These are phyloP conservation scores for Drosophila fuyamai DNA, from an alignment of 1,140 invertebrate genomes.

Conservation along the genomic window DNA sequence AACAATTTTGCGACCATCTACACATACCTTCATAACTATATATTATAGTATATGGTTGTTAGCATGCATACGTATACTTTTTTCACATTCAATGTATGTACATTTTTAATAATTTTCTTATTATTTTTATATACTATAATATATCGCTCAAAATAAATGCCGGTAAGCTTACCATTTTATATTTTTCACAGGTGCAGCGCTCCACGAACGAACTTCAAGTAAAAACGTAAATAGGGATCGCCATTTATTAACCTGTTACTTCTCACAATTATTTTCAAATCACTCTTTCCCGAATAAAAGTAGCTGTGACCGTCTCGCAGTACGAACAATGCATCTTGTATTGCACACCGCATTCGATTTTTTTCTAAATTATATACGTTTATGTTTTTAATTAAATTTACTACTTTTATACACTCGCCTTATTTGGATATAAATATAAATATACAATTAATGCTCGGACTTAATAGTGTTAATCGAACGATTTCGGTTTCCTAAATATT, in stretches of 20 bases:
- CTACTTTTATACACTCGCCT: too few relatives aligned
- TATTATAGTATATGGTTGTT: neutral
- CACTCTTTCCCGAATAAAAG: slow-evolving; percentile 6
- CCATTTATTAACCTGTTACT: slow-evolving; percentile 19
- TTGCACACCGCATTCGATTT: neutral
- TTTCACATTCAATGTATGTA: slow-evolving; percentile 7
- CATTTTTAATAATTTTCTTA: slow-evolving; percentile 18
- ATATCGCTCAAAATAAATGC: neutral
- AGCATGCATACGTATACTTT: neutral
- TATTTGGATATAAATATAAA: too few relatives aligned
- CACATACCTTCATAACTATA: slow-evolving; percentile 24
- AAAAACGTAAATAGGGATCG: slow-evolving; percentile 31
- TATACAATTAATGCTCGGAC: too few relatives aligned
- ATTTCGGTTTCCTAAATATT: too few relatives aligned
- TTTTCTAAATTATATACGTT: too few relatives aligned
- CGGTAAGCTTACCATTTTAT: slow-evolving; percentile 28
- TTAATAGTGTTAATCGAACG: too few relatives aligned
- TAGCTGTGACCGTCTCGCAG: slow-evolving; percentile 1
- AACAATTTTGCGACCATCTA: slow-evolving; percentile 17
- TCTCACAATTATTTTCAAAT: slow-evolving; percentile 15
- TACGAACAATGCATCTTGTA: neutral
- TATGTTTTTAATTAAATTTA: too few relatives aligned
- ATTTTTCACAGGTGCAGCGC: slow-evolving; percentile 24
- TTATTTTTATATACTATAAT: slow-evolving; percentile 1
- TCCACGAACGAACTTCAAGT: slow-evolving; percentile 29